Evolutionary conservation across 2,113 vertebrate species (phyloP), one percentile per base, ranked within the genome.

Genomic region (Gavialis gangeticus): DNA sequence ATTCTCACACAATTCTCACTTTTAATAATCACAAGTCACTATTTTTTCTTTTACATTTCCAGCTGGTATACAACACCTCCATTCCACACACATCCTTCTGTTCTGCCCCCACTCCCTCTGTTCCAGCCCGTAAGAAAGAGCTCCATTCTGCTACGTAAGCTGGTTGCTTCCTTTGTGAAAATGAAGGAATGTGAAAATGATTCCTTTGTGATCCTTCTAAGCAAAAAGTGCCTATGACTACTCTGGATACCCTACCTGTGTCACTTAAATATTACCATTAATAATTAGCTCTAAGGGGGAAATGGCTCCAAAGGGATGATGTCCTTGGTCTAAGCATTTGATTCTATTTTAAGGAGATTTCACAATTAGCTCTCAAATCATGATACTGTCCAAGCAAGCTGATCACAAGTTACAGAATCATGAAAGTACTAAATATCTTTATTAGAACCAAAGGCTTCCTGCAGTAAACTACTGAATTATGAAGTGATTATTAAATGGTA

Each of bases 1-100:
- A 88, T 14, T 57, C 76, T 78, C 85, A 79, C 89, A 83, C 66
- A 25, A 88, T 95, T 93, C 79, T 92, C 56, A 30, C 82, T 93
- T 73, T 7, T 67, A 79, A 10, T 83, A 91, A 88, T 87, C 58
- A 67, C 54, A 0, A 5, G 10, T 76, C 91, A 15, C 14, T 82
- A 94, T 60, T 93, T 57, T 59, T 19, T 13, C 82, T 93, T 92
- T 56, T 30, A 1, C 34, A 83, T 67, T 27, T 80, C 82, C 54
- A 54, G 82, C 84, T 92, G 88, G 81, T 91, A 73, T 91, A 88
- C 75, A 86, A 63, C 84, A 55, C 81, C 96, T 84, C 93, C 55
- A 0, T 78, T 25, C 83, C 87, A 71, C 57, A 27, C 84, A 59
- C 27, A 27, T 93, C 92, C 93, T 96, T 86, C 94, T 96, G 87